Conservation (phyloP, 2,113 vertebrate species). For the Coreoperca whiteheadi region DNA sequence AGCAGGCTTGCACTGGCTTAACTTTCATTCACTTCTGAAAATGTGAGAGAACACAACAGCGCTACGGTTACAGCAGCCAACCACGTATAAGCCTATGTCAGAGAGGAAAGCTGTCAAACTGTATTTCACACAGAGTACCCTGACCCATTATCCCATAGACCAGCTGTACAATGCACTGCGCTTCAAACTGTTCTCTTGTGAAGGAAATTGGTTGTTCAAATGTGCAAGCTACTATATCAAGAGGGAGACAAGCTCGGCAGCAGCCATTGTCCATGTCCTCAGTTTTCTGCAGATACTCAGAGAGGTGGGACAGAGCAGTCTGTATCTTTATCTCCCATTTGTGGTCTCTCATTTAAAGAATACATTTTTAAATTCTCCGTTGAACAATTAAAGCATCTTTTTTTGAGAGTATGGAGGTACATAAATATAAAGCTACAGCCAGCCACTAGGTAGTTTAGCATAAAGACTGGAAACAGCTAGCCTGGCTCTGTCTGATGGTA, state of each 20-base stretch:
- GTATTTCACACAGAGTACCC: constrained; percentile 77
- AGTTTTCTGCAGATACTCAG: constrained; percentile 26
- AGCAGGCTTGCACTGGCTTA: constrained; percentile 29
- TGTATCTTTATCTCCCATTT: constrained; percentile 44
- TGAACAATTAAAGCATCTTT: constrained; percentile 21
- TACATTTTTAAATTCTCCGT: constrained; percentile 2
- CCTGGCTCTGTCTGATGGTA: not conserved
- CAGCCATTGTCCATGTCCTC: constrained; percentile 56
- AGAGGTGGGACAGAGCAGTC: not conserved
- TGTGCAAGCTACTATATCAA: constrained; percentile 67
- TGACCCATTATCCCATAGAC: constrained; percentile 77
- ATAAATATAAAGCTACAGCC: constrained; percentile 2
- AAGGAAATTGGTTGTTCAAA: constrained; percentile 68
- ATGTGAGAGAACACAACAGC: constrained; percentile 63
- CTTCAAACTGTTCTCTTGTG: constrained; percentile 72
- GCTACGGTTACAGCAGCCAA: constrained; percentile 59
- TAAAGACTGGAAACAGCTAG: constrained; percentile 6
- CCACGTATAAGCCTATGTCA: constrained; percentile 60
- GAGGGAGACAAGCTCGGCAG: constrained; percentile 58
- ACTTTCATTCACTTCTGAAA: constrained; percentile 64
- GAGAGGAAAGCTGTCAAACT: constrained; percentile 77
- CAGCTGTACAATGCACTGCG: constrained; percentile 65
- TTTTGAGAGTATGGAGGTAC: constrained; percentile 6
- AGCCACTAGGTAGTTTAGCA: constrained; percentile 10
- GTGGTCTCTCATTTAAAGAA: constrained; percentile 25